Base-by-base conservation (phyloP, 2,113 vertebrate genomes). In the Tragulus kanchil region DNA sequence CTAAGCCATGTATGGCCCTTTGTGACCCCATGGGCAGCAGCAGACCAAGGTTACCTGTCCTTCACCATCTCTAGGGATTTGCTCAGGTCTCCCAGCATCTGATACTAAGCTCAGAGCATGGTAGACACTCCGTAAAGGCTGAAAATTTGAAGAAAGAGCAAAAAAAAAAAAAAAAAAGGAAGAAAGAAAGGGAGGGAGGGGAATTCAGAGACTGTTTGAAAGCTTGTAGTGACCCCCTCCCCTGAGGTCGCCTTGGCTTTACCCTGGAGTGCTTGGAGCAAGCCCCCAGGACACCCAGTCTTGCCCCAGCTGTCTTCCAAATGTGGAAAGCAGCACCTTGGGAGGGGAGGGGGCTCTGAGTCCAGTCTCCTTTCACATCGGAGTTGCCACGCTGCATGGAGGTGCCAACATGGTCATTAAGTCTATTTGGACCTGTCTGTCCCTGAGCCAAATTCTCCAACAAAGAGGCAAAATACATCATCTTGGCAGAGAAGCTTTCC, bases 391-490 rank as follows among this genome's bases (percentile, higher is more conserved):
- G 0, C 42, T 14, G 23, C 56, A 0, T 0, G 15, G 75, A 85
- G 54, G 19, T 5, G n/a, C 16, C 71, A 36, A 21, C 12, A 2
- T 0, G 36, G 85, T 69, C 96, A 91, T 89, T 71, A 93, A 86
- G 65, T 89, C 52, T 84, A 61, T 69, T 94, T 23, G 89, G 95
- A 95, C 81, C 54, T 78, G 56, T 96, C 83, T 89, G 84, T 96
- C 93, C 95, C 96, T 26, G 45, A 96, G 92, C 91, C 94, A 96
- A 95, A 95, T 58, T 89, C 58, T 97, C 94, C 93, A 90, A 98
- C 86, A 97, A 95, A 21, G 89, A 97, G 91, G 77, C 86, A 88
- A 96, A 97, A 96, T 97, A 93, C 96, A 96, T 90, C 98, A 96
- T 97, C 89, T 64, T 89, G 87, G 81, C 85, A 84, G 56, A 97